Percentiles rank a stretch among this genome's conserved stretches.
phyloP scores from a whole-genome alignment of 2,113 vertebrate species.

The Cochlearius cochlearius region DNA sequence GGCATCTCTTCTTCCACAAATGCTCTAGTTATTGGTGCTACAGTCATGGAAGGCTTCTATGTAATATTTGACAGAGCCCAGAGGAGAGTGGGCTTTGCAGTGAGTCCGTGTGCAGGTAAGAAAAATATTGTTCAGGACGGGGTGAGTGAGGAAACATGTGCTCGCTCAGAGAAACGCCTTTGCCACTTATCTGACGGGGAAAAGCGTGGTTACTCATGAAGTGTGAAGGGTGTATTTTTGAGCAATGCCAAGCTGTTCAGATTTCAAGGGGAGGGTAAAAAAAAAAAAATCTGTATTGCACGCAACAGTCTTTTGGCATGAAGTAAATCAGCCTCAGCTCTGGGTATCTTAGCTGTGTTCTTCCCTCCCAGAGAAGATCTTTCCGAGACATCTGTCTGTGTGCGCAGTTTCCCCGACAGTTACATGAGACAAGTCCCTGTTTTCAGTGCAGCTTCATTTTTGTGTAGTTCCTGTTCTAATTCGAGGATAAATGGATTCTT shows the following conservation, averaged over 20 bases:
- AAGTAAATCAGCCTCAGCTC: background rate
- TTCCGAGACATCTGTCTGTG: background rate
- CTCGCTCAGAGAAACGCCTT: background rate
- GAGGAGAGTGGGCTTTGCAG: constrained; percentile 88
- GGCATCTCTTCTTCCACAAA: constrained; percentile 88
- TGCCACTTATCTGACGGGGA: background rate
- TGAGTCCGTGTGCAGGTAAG: constrained; percentile 91
- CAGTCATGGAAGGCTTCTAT: constrained; percentile 97
- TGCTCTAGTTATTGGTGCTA: constrained; percentile 92
- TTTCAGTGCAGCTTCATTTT: background rate
- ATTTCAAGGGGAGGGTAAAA: background rate
- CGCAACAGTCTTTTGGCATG: background rate
- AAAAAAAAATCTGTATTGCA: background rate
- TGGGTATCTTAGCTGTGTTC: background rate
- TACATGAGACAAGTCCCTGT: background rate
- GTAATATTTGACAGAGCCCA: constrained; percentile 90
- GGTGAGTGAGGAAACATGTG: background rate
- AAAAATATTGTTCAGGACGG: background rate
- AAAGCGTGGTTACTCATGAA: background rate
- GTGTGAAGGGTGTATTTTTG: background rate
- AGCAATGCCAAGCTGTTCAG: background rate
- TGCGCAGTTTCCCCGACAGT: background rate
- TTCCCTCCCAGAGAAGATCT: background rate
- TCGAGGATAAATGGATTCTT: background rate
- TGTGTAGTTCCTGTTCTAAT: background rate